Conservation (phyloP, 2,797 vertebrate genomes). For the Podarcis siculus region DNA sequence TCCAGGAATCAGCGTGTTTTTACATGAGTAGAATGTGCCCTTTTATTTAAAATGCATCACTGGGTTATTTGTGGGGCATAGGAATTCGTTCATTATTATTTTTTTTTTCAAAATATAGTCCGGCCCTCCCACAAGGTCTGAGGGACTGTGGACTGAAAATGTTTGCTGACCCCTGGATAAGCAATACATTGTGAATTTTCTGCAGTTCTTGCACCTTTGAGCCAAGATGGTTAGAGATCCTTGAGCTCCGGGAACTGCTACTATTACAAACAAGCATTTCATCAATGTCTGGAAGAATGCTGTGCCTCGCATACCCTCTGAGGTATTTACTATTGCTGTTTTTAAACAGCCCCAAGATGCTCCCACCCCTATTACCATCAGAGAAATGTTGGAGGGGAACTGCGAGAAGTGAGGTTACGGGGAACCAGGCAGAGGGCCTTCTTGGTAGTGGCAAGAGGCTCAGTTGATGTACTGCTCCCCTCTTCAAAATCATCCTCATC, state of each 20-base stretch:
- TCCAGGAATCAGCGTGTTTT: too few relatives aligned
- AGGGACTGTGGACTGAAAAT: too few relatives aligned
- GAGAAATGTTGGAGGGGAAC: too few relatives aligned
- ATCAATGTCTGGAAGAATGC: neutral
- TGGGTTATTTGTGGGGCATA: too few relatives aligned
- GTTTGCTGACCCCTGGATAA: neutral
- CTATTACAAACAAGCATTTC: neutral
- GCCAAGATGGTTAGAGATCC: neutral
- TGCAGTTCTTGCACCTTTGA: neutral
- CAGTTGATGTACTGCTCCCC: neutral
- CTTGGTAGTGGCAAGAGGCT: neutral
- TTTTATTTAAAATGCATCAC: too few relatives aligned
- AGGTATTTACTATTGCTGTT: neutral
- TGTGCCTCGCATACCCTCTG: neutral
- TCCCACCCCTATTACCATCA: neutral
- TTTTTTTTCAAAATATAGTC: too few relatives aligned
- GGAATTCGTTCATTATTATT: too few relatives aligned
- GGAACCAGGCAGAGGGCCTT: too few relatives aligned
- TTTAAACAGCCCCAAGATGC: neutral
- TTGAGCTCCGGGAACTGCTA: neutral
- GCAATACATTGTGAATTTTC: neutral
- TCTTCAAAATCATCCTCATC: neutral
- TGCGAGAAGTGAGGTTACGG: too few relatives aligned
- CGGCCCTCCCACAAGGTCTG: too few relatives aligned
- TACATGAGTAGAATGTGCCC: too few relatives aligned